Base-by-base conservation (phyloP, 2,113 vertebrate species). In the Lepus americanus region DNA sequence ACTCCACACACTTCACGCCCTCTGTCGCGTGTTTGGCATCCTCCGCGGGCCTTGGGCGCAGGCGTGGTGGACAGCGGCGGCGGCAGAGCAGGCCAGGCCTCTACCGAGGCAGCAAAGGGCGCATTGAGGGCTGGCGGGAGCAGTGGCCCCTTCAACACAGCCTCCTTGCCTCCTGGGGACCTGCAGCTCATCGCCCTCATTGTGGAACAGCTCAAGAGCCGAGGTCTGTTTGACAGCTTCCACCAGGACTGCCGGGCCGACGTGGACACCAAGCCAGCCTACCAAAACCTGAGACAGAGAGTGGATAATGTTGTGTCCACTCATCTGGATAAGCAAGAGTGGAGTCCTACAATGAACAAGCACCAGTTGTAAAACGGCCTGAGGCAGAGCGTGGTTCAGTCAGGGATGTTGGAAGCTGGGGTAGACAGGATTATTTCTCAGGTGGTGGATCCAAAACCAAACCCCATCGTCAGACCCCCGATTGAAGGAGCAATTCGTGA, bases 231-330 rank as follows among this genome's bases (percentile, higher is more conserved):
- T 93, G 99, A 99, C 90, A 99, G 99, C 95, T 99, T 99, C 97
- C 99, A 99, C 49, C 98, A 99, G 88, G 99, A 99, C 98, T 99
- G 99, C 97, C 97, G 99, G 95, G 99, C 99, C 78, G 99, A 99
- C 96, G 99, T 99, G 92, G 99, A 99, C 94, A 99, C 99, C 31
- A 99, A 99, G 99, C 99, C 99, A 88, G 99, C 99, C 61, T 99
- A 99, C 97, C 99, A 99, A 98, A 99, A 99, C 97, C 98, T 99
- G 96, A 98, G 99, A 80, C 99, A 99, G 98, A 99, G 99, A 97
- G 99, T 99, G 8, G 99, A 99, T 98, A 99, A 99, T 98, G 99
- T 99, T 95, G 99, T 99, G 87, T 99, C 99, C 0, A 99, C 98
- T 3, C 99, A 99, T 53, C 97, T 99, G 97, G 99, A 99, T 97